A percentile compares a stretch with the other conserved stretches of the same genome.
These are phyloP conservation scores for Porites cylindrica DNA, from an alignment of 92 coral and sea anemone genomes.

Conservation along the genomic window DNA sequence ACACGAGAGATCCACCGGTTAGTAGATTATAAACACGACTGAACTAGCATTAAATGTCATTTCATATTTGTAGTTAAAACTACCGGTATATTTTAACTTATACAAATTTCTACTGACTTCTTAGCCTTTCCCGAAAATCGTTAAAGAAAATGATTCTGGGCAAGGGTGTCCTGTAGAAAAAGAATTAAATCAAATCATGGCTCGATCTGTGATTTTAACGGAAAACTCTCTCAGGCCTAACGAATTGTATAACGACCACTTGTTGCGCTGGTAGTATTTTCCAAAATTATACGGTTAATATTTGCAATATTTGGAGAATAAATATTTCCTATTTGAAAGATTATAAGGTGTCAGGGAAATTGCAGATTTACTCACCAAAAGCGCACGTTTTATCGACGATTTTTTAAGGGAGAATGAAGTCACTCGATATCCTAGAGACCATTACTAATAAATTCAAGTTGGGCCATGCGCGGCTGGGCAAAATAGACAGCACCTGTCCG, in stretches of 20 bases:
- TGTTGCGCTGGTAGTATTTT: slow-evolving; percentile 13
- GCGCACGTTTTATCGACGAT: not conserved
- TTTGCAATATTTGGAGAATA: slow-evolving; percentile 12
- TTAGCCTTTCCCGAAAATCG: not conserved
- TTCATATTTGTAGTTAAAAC: not conserved
- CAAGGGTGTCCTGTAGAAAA: not conserved
- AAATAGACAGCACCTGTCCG: slow-evolving; percentile 22
- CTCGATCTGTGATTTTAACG: not conserved
- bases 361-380: slow-evolving; percentile 24
- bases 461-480: slow-evolving; percentile 17
- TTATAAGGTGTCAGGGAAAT: not conserved
- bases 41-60: slow-evolving; percentile 18
- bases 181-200: too few relatives aligned
- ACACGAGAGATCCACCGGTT: not conserved
- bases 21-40: not conserved
- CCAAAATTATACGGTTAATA: not conserved
- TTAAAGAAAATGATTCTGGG: not conserved
- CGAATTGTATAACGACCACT: not conserved
- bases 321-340: not conserved
- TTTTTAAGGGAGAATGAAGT: slow-evolving; percentile 33
- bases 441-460: slow-evolving; percentile 27
- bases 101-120: too few relatives aligned
- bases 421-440: slow-evolving; percentile 38
- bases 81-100: not conserved
- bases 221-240: not conserved